These are phyloP conservation scores for Rhyacichthys aspro DNA, from an alignment of 2,797 vertebrate species.

Conservation along the genomic window DNA sequence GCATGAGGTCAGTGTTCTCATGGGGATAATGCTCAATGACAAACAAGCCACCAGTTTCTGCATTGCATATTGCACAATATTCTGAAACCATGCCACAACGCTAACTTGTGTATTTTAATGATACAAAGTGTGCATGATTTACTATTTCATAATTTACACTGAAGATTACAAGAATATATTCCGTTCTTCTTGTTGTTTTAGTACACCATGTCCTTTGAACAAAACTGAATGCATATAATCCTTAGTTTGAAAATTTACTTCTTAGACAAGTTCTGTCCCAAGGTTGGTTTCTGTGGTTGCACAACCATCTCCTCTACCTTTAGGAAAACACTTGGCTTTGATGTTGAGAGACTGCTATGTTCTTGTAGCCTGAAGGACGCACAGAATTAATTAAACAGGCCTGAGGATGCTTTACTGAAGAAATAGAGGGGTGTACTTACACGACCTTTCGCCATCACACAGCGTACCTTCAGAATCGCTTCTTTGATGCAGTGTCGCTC, in stretches of 20 bases:
- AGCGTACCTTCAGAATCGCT: constrained; percentile 10
- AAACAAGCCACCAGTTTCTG: constrained; percentile 6
- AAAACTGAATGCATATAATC: not conserved
- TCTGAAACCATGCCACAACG: not conserved
- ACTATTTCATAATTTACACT: too few species aligned
- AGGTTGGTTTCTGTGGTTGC: not conserved
- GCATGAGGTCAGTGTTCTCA: constrained; percentile 3
- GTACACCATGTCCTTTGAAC: not conserved
- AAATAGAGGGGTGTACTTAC: constrained; percentile 20
- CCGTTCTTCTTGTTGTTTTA: not conserved
- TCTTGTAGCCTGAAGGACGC: constrained; percentile 17
- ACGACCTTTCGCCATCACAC: constrained; percentile 5
- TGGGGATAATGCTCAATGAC: not conserved
- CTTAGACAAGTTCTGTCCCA: constrained; percentile 10
- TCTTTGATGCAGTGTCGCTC: constrained; percentile 16
- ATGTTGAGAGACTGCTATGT: constrained; percentile 27
- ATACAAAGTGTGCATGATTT: not conserved
- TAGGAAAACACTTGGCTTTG: constrained; percentile 24
- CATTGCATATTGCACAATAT: not conserved
- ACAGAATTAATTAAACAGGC: constrained; percentile 18
- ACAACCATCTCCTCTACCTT: constrained; percentile 7
- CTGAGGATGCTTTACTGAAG: constrained; percentile 16
- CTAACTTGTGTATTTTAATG: not conserved
- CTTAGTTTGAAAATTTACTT: too few species aligned
- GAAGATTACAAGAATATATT: too few species aligned